Conservation (phyloP, 2,797 vertebrate species). For the Peromyscus attwateri region DNA sequence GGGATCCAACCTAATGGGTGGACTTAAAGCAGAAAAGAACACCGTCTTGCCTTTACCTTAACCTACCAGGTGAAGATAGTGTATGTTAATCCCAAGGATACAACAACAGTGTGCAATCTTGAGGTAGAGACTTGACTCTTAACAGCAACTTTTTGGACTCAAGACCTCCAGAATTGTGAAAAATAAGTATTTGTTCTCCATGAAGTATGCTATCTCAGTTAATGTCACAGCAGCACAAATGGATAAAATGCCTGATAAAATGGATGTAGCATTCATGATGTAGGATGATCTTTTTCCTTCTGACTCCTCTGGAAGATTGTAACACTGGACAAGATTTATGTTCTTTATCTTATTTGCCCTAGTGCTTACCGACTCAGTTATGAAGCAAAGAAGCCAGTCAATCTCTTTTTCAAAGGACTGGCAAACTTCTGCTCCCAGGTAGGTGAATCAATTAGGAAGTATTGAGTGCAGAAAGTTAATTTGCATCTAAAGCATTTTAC, state of each 20-base stretch:
- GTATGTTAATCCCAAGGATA: not conserved
- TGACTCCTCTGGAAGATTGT: not conserved
- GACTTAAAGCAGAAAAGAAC: not conserved
- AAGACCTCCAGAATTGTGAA: not conserved
- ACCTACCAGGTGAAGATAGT: not conserved
- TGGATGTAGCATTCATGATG: not conserved
- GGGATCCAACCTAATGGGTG: fast-evolving
- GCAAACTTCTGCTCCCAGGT: constrained; percentile 75
- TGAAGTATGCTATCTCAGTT: not conserved
- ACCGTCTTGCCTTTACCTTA: not conserved
- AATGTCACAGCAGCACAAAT: not conserved
- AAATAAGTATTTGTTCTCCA: not conserved
- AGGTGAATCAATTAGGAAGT: constrained; percentile 85
- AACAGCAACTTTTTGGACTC: not conserved
- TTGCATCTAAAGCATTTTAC: constrained; percentile 78
- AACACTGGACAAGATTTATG: not conserved
- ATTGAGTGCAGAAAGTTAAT: constrained; percentile 78
- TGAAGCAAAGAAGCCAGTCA: constrained; percentile 71
- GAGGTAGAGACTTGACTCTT: not conserved
- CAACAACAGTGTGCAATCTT: too few relatives aligned
- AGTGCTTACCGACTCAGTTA: constrained; percentile 72
- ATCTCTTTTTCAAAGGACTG: constrained; percentile 84
- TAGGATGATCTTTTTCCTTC: not conserved
- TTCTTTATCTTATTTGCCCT: not conserved
- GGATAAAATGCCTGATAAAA: not conserved